Evolutionary conservation across 2,888 invertebrate species (phyloP).

Genomic region (Rambutsinella grinnellia): DNA sequence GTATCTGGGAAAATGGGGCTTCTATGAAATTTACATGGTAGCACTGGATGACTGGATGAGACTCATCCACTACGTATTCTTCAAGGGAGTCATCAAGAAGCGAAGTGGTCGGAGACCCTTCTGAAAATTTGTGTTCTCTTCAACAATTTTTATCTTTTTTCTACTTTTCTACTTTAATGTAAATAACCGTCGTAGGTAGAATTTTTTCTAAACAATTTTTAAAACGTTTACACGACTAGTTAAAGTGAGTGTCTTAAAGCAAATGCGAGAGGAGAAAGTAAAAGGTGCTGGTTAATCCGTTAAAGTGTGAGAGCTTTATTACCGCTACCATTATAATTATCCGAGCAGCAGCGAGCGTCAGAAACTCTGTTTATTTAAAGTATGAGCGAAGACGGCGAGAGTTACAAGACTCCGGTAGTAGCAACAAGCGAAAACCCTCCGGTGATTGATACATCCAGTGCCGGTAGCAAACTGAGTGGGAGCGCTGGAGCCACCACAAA

Average conservation of each 20-base stretch:
- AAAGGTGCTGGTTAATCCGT: too few relatives aligned
- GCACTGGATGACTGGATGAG: not conserved
- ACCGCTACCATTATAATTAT: too few relatives aligned
- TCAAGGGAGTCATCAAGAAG: not conserved
- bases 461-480: conserved; percentile 39
- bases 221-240: conserved; percentile 13
- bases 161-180: conserved; percentile 47
- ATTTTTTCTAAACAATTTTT: not conserved
- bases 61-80: not conserved
- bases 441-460: conserved; percentile 37
- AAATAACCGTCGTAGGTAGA: not conserved
- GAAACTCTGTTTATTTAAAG: not conserved
- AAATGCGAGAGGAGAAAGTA: not conserved
- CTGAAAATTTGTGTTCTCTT: conserved; percentile 12
- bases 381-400: conserved; percentile 55
- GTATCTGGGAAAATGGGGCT: not conserved
- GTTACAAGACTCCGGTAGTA: conserved; percentile 50
- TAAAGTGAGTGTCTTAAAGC: conserved; percentile 33
- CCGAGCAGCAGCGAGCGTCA: not conserved
- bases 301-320: too few relatives aligned
- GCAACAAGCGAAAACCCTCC: conserved; percentile 44
- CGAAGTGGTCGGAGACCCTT: not conserved
- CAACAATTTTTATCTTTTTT: conserved; percentile 50
- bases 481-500: conserved; percentile 16
- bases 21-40: not conserved